Evolutionary conservation across 1,140 invertebrate genomes (phyloP), one percentile per base, ranked within the genome.

Genomic region (Monochamus saltuarius): DNA sequence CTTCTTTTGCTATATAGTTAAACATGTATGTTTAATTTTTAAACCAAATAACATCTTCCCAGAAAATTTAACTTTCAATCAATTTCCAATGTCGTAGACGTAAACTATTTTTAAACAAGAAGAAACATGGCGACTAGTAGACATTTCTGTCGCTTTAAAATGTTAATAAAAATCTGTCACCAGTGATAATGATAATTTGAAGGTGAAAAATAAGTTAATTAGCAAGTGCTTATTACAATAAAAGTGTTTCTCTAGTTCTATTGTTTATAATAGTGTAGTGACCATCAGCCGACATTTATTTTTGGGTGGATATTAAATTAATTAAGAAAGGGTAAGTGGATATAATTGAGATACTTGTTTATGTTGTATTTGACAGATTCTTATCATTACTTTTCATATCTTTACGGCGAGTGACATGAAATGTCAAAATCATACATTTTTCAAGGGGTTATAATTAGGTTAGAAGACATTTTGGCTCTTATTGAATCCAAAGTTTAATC

Each of bases 381-480:
- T 61, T 55, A 52, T 38, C n/a, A 14, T 29, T 29, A 29, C 22
- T 29, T 29, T 29, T 29, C 22, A 29, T 29, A 29, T 29, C 22
- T 29, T 29, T 29, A 29, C 22, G 22, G 22, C 22, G 22, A 29
- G 6, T 29, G 22, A 47, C 52, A 58, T 62, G 17, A 51, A 40
- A 59, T 60, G 63, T 65, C 52, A 56, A 67, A 62, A 42, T 38
- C 39, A 37, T 60, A 61, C 62, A 65, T 67, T 62, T 58, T 35
- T 59, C 58, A 40, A 16, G 50, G 47, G 59, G 61, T 64, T 65
- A 65, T 65, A 65, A 65, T 65, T 67, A 67, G 66, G 66, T 65
- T 65, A 65, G 62, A 59, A 54, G 62, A 65, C 59, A 59, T 65
- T 57, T 67, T 65, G 42, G 45, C 46, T 36, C 22, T 29, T 29